phyloP scores from a whole-genome alignment of 2,888 invertebrate species.

The Prenolepis imparis region DNA sequence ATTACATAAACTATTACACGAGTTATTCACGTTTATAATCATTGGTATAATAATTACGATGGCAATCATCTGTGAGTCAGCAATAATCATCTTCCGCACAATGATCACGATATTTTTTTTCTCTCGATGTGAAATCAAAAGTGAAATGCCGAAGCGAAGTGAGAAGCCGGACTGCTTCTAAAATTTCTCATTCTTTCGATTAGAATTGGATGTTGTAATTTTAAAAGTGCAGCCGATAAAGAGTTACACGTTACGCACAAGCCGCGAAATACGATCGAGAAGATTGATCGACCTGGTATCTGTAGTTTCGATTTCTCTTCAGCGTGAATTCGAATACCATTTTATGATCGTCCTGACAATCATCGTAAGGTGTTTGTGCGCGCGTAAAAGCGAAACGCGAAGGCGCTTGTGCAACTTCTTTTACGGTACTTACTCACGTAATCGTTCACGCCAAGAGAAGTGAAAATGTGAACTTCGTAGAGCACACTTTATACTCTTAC shows the following conservation, averaged over 20 bases:
- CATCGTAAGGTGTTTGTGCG: slow-evolving; percentile 23
- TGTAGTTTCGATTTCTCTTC: slow-evolving; percentile 49
- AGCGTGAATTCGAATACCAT: slow-evolving; percentile 29
- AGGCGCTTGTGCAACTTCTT: slow-evolving; percentile 53
- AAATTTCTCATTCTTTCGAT: not conserved
- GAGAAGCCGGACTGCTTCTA: not conserved
- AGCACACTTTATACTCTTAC: not conserved
- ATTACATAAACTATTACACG: slow-evolving; percentile 6
- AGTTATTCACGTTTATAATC: slow-evolving; percentile 14
- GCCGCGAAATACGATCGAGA: slow-evolving; percentile 12
- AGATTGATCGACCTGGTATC: not conserved
- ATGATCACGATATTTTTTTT: slow-evolving; percentile 4
- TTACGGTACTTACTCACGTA: slow-evolving; percentile 52
- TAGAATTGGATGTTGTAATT: slow-evolving; percentile 12
- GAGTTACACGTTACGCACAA: slow-evolving; percentile 13
- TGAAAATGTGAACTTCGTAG: slow-evolving; percentile 10
- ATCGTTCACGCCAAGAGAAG: slow-evolving; percentile 23
- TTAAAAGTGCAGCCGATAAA: not conserved
- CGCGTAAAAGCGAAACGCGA: slow-evolving; percentile 46
- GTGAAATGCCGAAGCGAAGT: not conserved
- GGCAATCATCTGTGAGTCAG: not conserved
- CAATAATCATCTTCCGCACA: not conserved
- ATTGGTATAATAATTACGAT: not conserved
- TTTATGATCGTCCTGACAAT: slow-evolving; percentile 39
- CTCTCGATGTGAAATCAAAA: not conserved